Percentiles rank a stretch among this genome's conserved stretches.
phyloP scores from a whole-genome alignment of 2,113 vertebrate genomes.

The Sceloporus undulatus region DNA sequence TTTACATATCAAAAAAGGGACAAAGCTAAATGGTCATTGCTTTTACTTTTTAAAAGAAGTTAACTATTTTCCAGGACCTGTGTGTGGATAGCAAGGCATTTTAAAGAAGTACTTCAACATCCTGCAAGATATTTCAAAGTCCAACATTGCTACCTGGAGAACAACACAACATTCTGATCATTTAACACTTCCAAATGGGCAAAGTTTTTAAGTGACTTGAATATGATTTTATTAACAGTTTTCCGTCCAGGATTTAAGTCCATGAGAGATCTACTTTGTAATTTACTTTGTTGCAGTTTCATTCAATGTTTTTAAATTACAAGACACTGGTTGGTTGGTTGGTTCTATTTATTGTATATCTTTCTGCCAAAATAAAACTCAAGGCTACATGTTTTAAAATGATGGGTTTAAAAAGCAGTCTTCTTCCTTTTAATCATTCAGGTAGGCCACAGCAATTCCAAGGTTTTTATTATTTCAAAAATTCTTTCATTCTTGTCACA shows the following conservation, averaged over 20 bases:
- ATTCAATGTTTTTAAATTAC: conserved; percentile 4
- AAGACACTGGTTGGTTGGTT: background rate
- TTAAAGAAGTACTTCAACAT: background rate
- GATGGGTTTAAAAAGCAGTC: background rate
- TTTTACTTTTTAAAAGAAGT: background rate
- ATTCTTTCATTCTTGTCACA: background rate
- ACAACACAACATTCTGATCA: background rate
- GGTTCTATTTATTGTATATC: no score
- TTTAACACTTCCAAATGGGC: background rate
- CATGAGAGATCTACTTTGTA: background rate
- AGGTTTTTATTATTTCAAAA: conserved; percentile 5
- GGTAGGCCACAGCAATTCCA: background rate
- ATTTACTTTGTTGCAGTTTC: background rate
- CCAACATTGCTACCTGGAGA: background rate
- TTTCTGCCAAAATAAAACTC: background rate
- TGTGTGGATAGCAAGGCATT: no score
- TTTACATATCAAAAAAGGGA: conserved; percentile 37
- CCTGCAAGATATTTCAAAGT: background rate
- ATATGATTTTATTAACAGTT: background rate
- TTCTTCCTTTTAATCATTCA: background rate
- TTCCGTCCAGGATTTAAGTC: background rate
- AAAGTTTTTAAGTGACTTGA: background rate
- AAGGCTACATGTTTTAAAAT: background rate
- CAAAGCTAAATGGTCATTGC: background rate
- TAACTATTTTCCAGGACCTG: background rate